Base-by-base conservation (phyloP, 2,797 vertebrate species). In the Microcaecilia unicolor region DNA sequence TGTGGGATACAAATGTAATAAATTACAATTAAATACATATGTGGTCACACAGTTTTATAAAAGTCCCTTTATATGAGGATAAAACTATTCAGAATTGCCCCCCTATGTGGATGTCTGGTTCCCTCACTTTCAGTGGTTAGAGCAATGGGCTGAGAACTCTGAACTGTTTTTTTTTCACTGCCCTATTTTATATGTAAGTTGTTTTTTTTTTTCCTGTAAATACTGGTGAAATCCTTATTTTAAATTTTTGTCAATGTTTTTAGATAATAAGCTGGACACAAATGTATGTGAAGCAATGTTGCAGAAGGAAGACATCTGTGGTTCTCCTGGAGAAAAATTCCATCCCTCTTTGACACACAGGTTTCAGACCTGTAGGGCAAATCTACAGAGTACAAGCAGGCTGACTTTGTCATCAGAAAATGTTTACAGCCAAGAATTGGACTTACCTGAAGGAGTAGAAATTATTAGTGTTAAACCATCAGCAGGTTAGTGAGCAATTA, bases 351-450 rank as follows among this genome's bases (percentile, higher is more conserved):
- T 58, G 34, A 59, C 70, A 41, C 87, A 70, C 34, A 89, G 81
- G 55, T 87, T 75, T 48, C 83, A 71, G 41, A 70, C 86, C 34
- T 87, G 84, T 65, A 93, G 74, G 52, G 88, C 88, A 48, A 98
- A 93, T 59, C 85, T 98, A 39, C 91, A 90, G 62, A 96, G 89
- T 40, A 88, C 93, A 36, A 90, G 89, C 64, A 89, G 84, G 29
- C 86, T 99, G 47, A 83, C 75, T 42, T 81, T 98, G 35, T 80
- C 70, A 46, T 91, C 86, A 28, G 77, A 80, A 48, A 81, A 81
- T 51, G 81, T 98, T 1, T 97, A 90, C 62, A 93, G 91, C 71
- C 81, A 89, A 67, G 87, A 93, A 49, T 6, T 99, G 61, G 41
- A 45, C 52, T 85, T 99, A 47, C 95, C 93, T 17, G 77, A 79